Conservation (phyloP, 2,113 vertebrate genomes). For the Salvelinus namaycush region DNA sequence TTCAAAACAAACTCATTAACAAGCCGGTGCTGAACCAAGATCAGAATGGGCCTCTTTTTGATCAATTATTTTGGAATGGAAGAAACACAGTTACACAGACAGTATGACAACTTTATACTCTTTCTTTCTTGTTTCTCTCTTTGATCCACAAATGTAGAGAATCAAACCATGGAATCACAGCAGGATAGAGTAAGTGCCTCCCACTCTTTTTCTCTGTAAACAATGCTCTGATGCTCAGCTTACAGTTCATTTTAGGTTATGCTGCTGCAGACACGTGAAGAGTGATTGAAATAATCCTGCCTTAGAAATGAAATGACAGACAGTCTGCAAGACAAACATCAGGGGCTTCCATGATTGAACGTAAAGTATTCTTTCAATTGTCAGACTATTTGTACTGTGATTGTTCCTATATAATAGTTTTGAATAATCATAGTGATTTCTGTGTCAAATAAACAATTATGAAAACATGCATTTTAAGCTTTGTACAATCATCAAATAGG, state of each 20-base stretch:
- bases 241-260: slow-evolving; percentile 52
- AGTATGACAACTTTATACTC: slow-evolving; percentile 59
- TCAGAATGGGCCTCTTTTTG: slow-evolving; percentile 47
- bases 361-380: slow-evolving; percentile 24
- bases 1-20: slow-evolving; percentile 46
- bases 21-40: slow-evolving; percentile 40
- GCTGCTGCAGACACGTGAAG: slow-evolving; percentile 44
- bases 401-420: slow-evolving; percentile 14
- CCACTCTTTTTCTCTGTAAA: slow-evolving; percentile 49
- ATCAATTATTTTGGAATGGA: slow-evolving; percentile 51
- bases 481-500: slow-evolving; percentile 57
- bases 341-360: slow-evolving; percentile 5
- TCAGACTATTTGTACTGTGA: background rate
- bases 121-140: slow-evolving; percentile 61
- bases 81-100: slow-evolving; percentile 63
- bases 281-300: slow-evolving; percentile 43
- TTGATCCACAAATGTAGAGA: slow-evolving; percentile 67
- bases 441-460: slow-evolving; percentile 22
- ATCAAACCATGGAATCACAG: slow-evolving; percentile 59
- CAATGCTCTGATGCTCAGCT: slow-evolving; percentile 45
- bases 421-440: slow-evolving; percentile 16
- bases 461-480: slow-evolving; percentile 26
- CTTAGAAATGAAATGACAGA: slow-evolving; percentile 56
- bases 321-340: slow-evolving; percentile 29
- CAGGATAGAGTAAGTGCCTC: slow-evolving; percentile 57